phyloP scores from a whole-genome alignment of 2,113 vertebrate species.

The Phocoena sinus region DNA sequence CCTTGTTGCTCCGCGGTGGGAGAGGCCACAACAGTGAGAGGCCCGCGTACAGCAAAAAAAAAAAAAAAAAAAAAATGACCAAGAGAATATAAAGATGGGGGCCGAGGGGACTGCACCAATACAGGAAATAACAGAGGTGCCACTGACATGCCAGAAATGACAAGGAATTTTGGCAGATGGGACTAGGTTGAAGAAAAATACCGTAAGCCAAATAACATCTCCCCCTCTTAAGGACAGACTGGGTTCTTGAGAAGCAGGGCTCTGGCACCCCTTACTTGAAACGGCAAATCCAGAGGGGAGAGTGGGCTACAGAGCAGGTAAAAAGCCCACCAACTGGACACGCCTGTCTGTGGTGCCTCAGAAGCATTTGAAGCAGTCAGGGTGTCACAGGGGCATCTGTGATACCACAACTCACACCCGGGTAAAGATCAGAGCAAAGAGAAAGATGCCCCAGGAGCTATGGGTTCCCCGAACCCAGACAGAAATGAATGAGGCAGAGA shows the following conservation, averaged over 20 bases:
- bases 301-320: not conserved
- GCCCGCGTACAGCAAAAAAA: no score
- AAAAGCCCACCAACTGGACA: not conserved
- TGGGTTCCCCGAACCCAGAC: not conserved
- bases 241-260: not conserved
- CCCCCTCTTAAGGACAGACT: not conserved
- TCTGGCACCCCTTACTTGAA: not conserved
- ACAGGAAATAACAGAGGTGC: not conserved
- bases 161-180: not conserved
- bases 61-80: not conserved
- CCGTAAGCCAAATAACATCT: fast-evolving
- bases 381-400: no score
- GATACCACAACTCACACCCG: not conserved
- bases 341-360: not conserved
- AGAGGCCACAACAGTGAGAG: no score
- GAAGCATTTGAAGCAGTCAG: not conserved
- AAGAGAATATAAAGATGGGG: not conserved
- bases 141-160: not conserved
- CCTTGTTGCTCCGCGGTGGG: no score
- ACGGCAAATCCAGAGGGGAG: not conserved
- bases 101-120: not conserved
- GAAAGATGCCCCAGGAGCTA: not conserved
- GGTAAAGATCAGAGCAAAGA: not conserved
- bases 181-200: not conserved
- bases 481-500: not conserved